Evolutionary conservation across 2,888 invertebrate species (phyloP), one percentile per base, ranked within the genome.

Genomic region (Zootermopsis nevadensis): DNA sequence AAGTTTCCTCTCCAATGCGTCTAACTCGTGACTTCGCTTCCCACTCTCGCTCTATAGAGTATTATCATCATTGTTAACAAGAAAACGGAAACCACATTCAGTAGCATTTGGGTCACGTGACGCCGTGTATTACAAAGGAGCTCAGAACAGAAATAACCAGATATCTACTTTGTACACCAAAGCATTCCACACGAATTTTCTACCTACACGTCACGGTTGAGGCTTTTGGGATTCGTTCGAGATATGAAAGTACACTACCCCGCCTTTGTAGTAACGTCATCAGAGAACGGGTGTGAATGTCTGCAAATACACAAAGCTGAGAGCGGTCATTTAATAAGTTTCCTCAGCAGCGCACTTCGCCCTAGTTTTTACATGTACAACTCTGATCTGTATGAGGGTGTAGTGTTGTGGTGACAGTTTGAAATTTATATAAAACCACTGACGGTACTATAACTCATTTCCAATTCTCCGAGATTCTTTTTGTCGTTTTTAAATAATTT

Each of bases 31-130:
- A 60, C 60, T 60, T 60, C 15, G 1, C 60, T 27, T 60, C 60
- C 60, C 60, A 27, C 60, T 60, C 27, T 60, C 60, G 2, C 60
- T n/a, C n/a, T 69, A 3, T 69, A 30, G 19, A 69, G 31, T 33
- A 69, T 69, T 69, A 69, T 69, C 66, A 66, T 66, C 33, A 69
- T 69, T 69, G 69, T 69, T 69, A 60, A 33, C 31, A 69, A 33
- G 69, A 33, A 33, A 22, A 33, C 69, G 69, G 69, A 69, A 69
- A 69, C 69, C 69, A 22, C 69, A 69, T 33, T 33, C 31, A 69
- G 69, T 69, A 33, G 31, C 69, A 24, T 69, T 69, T 69, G 30
- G 69, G 69, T 69, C 69, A 69, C 27, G 69, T 69, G 27, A 66
- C 22, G n/a, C 24, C 22, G 60, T 60, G 27, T 60, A 27, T 15